A percentile compares a stretch with the other conserved stretches of the same genome.
phyloP scores from a whole-genome alignment of 2,888 invertebrate genomes.

The Dryocosmus kuriphilus region DNA sequence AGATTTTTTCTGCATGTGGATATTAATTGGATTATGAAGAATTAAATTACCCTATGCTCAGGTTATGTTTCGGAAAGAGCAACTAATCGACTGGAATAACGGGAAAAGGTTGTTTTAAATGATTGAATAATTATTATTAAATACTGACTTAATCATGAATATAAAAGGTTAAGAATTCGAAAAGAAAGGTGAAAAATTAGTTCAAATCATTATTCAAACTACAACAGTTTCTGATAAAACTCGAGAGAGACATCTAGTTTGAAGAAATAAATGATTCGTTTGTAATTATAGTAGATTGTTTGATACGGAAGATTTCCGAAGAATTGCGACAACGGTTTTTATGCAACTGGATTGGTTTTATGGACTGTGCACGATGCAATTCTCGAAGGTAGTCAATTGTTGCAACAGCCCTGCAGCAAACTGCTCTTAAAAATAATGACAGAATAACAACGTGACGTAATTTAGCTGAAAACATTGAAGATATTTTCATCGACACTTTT shows the following conservation, averaged over 20 bases:
- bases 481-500: slow-evolving; percentile 2
- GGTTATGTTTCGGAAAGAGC: neutral
- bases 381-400: slow-evolving; percentile 9
- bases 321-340: slow-evolving; percentile 10
- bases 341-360: slow-evolving; percentile 22
- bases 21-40: no score
- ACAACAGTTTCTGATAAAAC: neutral
- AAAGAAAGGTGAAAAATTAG: no score
- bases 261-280: neutral
- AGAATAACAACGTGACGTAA: slow-evolving; percentile 6
- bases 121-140: neutral
- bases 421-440: slow-evolving; percentile 11
- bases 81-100: neutral
- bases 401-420: neutral
- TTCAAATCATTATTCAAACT: neutral
- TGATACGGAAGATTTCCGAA: neutral
- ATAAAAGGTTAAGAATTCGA: neutral
- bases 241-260: no score
- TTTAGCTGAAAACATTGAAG: neutral
- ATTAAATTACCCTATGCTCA: neutral
- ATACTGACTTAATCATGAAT: neutral
- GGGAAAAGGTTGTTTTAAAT: no score
- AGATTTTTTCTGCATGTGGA: no score
- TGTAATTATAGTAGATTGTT: neutral
- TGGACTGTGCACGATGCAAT: neutral